Conservation (phyloP, 2,888 invertebrate species). For the Neelides folsomi region DNA sequence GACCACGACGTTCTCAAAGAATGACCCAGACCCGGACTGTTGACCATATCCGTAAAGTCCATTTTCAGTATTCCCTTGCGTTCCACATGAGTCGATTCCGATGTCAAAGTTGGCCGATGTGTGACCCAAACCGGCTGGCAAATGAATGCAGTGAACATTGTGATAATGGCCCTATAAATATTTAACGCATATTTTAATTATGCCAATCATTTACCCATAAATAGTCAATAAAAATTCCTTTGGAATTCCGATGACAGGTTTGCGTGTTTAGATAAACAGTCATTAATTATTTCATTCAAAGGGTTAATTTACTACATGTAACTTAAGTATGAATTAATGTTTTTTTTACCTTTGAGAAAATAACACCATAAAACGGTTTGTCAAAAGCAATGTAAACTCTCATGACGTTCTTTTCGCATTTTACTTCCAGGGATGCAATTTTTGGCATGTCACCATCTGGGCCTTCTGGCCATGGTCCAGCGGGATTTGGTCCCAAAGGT, state of each 20-base stretch:
- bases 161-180: slow-evolving; percentile 61
- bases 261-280: too few species aligned
- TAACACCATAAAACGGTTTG: slow-evolving; percentile 87
- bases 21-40: slow-evolving; percentile 78
- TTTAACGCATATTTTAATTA: neutral
- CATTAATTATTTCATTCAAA: too few species aligned
- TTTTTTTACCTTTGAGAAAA: slow-evolving; percentile 58
- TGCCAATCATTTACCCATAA: neutral
- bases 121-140: slow-evolving; percentile 75
- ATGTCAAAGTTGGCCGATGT: slow-evolving; percentile 80
- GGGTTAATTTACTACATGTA: too few species aligned
- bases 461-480: slow-evolving; percentile 25
- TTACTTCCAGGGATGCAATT: slow-evolving; percentile 79
- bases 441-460: slow-evolving; percentile 83
- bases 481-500: slow-evolving; percentile 7
- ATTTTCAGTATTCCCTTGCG: slow-evolving; percentile 80
- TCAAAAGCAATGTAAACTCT: slow-evolving; percentile 87
- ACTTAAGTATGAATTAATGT: too few species aligned
- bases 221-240: too few species aligned
- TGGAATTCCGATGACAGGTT: too few species aligned
- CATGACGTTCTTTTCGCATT: slow-evolving; percentile 88
- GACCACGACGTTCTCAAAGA: slow-evolving; percentile 85
- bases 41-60: slow-evolving; percentile 76
- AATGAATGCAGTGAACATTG: slow-evolving; percentile 78
- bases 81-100: slow-evolving; percentile 80